Evolutionary conservation across 53 echinoderm and acorn worm species (phyloP), one percentile per base, ranked within the genome.

Genomic region (Temnopleurus reevesii): DNA sequence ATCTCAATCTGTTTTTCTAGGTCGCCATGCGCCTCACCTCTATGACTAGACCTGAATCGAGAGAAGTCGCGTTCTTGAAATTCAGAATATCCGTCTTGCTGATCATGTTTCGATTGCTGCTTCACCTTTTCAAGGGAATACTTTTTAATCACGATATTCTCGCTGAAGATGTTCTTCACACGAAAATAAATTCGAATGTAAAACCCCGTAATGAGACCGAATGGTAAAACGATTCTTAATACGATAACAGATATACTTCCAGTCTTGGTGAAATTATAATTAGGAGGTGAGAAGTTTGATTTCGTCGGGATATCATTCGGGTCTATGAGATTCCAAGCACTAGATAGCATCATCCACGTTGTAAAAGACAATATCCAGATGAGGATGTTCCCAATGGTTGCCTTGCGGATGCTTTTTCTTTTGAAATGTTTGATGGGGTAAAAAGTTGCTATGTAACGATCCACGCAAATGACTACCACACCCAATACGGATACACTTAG

Each of bases 381-480:
- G 4, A 49, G 31, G 30, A 53, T 81, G 17, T 81, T 81, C 17
- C 47, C 30, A 27, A 49, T 3, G 2, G 46, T 29, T 12, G 81
- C 81, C 51, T 81, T 81, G 18, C 29, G 10, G 29, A 45, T 53
- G 27, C 47, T 81, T 30, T 51, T 81, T 12, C 49, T 15, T 49
- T 81, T 49, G 51, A 53, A 81, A 51, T 81, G 81, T 15, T 30
- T 44, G 9, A 81, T 46, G 30, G 81, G 81, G 29, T 81, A 81
- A 31, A 81, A 81, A 13, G 81, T 81, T 12, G 81, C 81, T 29
- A 81, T 81, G 81, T 81, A 81, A 27, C 81, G 81, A 51, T 81
- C 81, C 23, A 81, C 6, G 33, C 81, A 49, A 18, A 81, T 81
- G 53, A 81, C 53, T 8, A 81, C 53, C 23, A 81, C 4, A 51